These are phyloP conservation scores for Darevskia nairensis DNA, from an alignment of 2,797 vertebrate species.

Conservation along the genomic window DNA sequence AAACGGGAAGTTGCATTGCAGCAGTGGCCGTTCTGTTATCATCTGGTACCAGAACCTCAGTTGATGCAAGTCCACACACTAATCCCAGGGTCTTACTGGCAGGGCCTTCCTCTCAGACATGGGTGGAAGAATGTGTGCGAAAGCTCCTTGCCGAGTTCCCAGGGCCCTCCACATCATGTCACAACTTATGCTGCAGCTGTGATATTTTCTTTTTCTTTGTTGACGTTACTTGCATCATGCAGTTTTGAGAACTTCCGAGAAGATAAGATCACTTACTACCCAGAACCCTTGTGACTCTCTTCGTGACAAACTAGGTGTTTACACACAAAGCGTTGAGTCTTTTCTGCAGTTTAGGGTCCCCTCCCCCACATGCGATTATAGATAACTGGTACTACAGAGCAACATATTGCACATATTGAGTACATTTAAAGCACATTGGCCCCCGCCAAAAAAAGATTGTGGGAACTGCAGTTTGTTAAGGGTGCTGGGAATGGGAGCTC, in stretches of 20 bases:
- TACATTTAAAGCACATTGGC: too few relatives aligned
- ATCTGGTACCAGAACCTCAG: neutral
- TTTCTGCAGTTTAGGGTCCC: neutral
- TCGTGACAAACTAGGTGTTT: neutral
- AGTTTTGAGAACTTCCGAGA: conserved; percentile 6
- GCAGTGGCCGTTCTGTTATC: neutral
- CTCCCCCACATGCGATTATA: too few relatives aligned
- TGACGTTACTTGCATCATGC: neutral
- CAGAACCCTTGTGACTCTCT: neutral
- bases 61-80: neutral
- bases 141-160: neutral
- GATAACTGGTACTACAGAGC: neutral
- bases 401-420: neutral
- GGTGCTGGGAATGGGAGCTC: too few relatives aligned
- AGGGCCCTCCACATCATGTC: neutral
- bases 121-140: neutral
- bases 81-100: neutral
- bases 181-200: neutral
- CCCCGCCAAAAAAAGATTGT: too few relatives aligned
- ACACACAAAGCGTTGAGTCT: neutral
- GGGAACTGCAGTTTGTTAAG: too few relatives aligned
- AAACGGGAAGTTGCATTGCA: neutral
- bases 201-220: neutral
- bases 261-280: neutral
- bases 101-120: neutral